Conservation (phyloP, 2,888 invertebrate genomes). For the Deilephila porcellus region DNA sequence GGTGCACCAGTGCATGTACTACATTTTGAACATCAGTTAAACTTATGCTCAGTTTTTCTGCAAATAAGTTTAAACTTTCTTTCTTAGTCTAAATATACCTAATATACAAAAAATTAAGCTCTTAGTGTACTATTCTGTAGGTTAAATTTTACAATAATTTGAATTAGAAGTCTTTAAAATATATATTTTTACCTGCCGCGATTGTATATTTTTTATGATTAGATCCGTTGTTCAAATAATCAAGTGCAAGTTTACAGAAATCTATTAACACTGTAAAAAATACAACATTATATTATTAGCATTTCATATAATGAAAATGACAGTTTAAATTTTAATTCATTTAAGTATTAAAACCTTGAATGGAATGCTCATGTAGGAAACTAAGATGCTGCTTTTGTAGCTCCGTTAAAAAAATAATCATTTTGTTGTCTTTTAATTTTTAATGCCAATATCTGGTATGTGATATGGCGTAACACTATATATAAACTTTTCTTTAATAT, state of each 20-base stretch:
- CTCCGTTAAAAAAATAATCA: slow-evolving; percentile 79
- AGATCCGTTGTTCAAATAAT: slow-evolving; percentile 87
- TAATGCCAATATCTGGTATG: not conserved
- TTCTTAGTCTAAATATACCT: too few species aligned
- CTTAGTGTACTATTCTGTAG: too few species aligned
- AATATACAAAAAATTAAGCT: too few species aligned
- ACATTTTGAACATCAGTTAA: slow-evolving; percentile 85
- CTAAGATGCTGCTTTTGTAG: slow-evolving; percentile 75
- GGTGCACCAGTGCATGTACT: slow-evolving; percentile 89
- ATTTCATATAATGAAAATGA: not conserved
- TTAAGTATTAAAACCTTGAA: slow-evolving; percentile 58
- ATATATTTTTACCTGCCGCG: slow-evolving; percentile 83
- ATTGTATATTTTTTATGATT: slow-evolving; percentile 86
- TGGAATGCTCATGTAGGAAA: slow-evolving; percentile 67
- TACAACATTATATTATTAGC: slow-evolving; percentile 4
- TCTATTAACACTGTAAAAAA: slow-evolving; percentile 86
- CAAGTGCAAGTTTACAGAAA: slow-evolving; percentile 88
- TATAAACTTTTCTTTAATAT: too few species aligned
- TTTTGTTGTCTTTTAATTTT: slow-evolving; percentile 39
- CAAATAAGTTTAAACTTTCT: slow-evolving; percentile 39
- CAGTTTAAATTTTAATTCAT: not conserved
- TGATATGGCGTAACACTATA: too few species aligned
- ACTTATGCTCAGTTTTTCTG: slow-evolving; percentile 86
- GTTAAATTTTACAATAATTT: slow-evolving; percentile 1
- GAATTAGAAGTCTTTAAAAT: not conserved